Conservation (phyloP, 2,113 vertebrate species). For the Silurus glanis region DNA sequence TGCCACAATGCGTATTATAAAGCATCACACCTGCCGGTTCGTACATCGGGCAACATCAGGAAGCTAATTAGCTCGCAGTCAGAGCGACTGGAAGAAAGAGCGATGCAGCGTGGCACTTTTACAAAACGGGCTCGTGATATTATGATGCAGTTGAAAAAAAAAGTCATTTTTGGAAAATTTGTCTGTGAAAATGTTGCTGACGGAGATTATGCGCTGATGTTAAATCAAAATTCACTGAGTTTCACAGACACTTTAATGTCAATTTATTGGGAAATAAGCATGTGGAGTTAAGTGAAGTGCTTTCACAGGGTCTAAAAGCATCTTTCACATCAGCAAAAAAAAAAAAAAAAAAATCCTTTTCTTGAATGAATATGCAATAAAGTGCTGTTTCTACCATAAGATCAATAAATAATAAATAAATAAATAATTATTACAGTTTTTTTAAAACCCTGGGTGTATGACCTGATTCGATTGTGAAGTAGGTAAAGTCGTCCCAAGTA, state of each 20-base stretch:
- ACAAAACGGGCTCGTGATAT: neutral
- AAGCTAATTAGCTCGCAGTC: slow-evolving; percentile 27
- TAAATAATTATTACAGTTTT: neutral
- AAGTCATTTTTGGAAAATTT: neutral
- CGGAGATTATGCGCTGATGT: neutral
- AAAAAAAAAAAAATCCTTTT: neutral
- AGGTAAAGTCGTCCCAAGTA: neutral
- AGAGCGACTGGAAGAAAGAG: slow-evolving; percentile 11
- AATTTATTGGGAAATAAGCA: neutral
- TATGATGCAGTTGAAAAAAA: neutral
- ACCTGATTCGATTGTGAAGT: neutral
- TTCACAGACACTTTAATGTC: neutral
- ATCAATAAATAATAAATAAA: neutral
- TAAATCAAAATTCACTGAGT: neutral
- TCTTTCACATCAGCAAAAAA: neutral
- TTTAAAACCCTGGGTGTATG: no score
- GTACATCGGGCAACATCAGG: slow-evolving; percentile 25
- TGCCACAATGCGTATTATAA: slow-evolving; percentile 42
- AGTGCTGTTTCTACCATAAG: neutral
- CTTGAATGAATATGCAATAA: neutral
- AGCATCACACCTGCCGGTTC: slow-evolving; percentile 46
- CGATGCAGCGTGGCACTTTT: neutral
- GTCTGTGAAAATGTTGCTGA: neutral
- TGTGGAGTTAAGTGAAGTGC: neutral
- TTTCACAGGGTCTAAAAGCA: neutral